Conservation (phyloP, 2,888 invertebrate genomes). For the Halictus quadricinctus region DNA sequence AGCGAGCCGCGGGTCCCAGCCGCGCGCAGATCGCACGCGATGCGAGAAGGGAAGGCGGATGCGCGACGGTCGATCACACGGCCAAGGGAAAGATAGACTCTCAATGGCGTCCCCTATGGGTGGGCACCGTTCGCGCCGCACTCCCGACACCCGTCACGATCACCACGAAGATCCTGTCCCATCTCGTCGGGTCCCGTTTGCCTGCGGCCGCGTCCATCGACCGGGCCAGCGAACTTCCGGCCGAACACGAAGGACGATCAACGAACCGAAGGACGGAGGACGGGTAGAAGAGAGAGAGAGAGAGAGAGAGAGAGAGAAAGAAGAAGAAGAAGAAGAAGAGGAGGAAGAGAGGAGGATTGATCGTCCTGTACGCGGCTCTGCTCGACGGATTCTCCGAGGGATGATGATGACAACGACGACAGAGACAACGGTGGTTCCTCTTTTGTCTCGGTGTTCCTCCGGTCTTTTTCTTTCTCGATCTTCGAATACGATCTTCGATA, state of each 20-base stretch:
- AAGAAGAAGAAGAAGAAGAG: background rate
- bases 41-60: slow-evolving; percentile 54
- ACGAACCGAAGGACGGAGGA: slow-evolving; percentile 12
- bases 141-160: slow-evolving; percentile 9
- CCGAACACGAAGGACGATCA: slow-evolving; percentile 19
- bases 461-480: too few species aligned
- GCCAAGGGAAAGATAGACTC: slow-evolving; percentile 41
- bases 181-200: slow-evolving; percentile 21
- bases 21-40: slow-evolving; percentile 55
- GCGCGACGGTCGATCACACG: slow-evolving; percentile 58
- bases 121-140: slow-evolving; percentile 19
- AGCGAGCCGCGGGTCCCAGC: slow-evolving; percentile 24
- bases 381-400: background rate
- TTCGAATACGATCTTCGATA: too few species aligned
- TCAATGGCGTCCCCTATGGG: slow-evolving; percentile 61
- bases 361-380: slow-evolving; percentile 2
- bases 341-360: background rate
- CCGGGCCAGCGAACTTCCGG: slow-evolving; percentile 16
- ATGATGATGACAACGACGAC: background rate
- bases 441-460: background rate
- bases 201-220: slow-evolving; percentile 39
- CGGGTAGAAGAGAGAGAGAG: background rate
- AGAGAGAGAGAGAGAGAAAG: too few species aligned
- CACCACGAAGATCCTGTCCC: slow-evolving; percentile 22
- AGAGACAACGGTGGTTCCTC: background rate